Evolutionary conservation across 2,888 invertebrate species (phyloP).

Genomic region (Drosophila nr. perissopoda): DNA sequence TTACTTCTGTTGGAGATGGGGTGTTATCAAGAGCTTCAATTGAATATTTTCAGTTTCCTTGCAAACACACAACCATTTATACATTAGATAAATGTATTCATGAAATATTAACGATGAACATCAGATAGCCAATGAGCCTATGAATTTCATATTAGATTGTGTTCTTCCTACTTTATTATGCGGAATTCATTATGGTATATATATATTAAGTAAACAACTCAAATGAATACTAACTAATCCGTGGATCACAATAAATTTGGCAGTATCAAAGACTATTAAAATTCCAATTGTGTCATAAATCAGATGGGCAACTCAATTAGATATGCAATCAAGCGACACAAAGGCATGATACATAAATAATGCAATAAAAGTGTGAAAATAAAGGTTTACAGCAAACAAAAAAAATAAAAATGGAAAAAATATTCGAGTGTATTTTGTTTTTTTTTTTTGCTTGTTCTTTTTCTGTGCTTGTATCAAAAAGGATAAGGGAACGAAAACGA

Average conservation of each 20-base stretch:
- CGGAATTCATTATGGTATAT: slow-evolving; percentile 1
- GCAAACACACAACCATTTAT: neutral
- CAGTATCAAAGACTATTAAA: slow-evolving; percentile 40
- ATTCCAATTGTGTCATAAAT: slow-evolving; percentile 51
- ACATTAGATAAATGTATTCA: neutral
- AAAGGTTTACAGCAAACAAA: slow-evolving; percentile 28
- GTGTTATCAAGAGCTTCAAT: neutral
- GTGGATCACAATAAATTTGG: slow-evolving; percentile 21
- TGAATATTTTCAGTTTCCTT: neutral
- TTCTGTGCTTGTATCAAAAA: slow-evolving; percentile 42
- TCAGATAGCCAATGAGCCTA: neutral
- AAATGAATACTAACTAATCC: slow-evolving; percentile 37
- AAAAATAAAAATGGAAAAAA: slow-evolving; percentile 23
- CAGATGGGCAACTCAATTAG: slow-evolving; percentile 56
- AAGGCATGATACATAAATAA: slow-evolving; percentile 49
- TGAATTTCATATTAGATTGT: slow-evolving; percentile 5
- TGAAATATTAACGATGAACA: neutral
- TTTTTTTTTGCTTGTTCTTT: slow-evolving; percentile 13
- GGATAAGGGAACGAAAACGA: slow-evolving; percentile 33
- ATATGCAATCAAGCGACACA: slow-evolving; percentile 58
- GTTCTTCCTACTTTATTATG: neutral
- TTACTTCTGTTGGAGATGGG: neutral
- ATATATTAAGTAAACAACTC: slow-evolving; percentile 8
- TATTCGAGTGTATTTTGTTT: slow-evolving; percentile 15
- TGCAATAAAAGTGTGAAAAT: slow-evolving; percentile 61